A percentile compares a stretch with the other conserved stretches of the same genome.
Evolutionary conservation across 2,888 invertebrate genomes (phyloP).

Genomic region (Melanargia galathea): DNA sequence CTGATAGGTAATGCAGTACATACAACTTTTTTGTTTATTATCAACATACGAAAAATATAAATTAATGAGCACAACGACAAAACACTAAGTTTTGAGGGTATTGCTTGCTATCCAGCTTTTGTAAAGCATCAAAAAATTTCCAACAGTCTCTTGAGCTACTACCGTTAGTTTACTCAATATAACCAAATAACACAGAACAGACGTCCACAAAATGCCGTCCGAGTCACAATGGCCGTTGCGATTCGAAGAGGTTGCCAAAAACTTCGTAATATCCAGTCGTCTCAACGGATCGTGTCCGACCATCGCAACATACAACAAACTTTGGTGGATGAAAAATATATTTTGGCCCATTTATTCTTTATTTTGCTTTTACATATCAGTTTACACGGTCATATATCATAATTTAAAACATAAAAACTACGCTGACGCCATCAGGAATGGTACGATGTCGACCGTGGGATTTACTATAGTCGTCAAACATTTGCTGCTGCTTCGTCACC

Average conservation of each 20-base stretch:
- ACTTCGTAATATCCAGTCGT: constrained; percentile 24
- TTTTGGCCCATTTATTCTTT: constrained; percentile 19
- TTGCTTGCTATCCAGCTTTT: no score
- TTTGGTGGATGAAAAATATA: constrained; percentile 30
- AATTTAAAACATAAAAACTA: constrained; percentile 51
- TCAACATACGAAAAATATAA: no score
- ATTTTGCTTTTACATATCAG: constrained; percentile 40
- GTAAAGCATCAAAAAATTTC: not conserved
- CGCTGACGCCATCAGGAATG: constrained; percentile 57
- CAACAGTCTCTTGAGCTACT: not conserved
- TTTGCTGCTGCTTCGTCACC: constrained; percentile 49
- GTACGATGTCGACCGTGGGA: constrained; percentile 53
- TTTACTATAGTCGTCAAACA: constrained; percentile 55
- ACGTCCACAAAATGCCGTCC: constrained; percentile 13
- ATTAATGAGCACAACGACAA: no score
- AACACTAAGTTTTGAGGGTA: no score
- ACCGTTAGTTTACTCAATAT: not conserved
- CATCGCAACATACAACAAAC: constrained; percentile 17
- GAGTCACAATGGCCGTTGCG: constrained; percentile 20
- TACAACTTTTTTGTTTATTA: no score
- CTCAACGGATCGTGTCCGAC: constrained; percentile 28
- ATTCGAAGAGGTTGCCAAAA: constrained; percentile 32
- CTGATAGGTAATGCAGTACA: no score
- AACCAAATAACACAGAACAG: not conserved
- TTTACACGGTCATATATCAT: constrained; percentile 50